Base-by-base conservation (phyloP, 1,140 invertebrate species). In the Drosophila mauritiana region DNA sequence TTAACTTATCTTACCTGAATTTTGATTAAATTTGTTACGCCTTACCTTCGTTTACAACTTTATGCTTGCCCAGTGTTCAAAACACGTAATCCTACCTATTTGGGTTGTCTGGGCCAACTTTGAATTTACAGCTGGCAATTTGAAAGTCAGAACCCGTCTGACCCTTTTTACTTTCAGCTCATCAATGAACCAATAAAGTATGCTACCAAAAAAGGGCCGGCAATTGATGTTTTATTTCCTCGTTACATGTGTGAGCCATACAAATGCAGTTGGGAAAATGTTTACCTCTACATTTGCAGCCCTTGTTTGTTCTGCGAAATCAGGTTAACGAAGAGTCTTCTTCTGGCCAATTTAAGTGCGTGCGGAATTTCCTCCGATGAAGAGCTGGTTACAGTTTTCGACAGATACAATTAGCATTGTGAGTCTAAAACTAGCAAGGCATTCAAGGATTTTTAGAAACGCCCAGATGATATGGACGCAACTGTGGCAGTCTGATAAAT, bases 91-190 rank as follows among this genome's bases (percentile, higher is more conserved):
- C 31, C 63, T 31, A 69, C 64, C 53, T 69, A 58, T 72, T 70
- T 69, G 45, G 34, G 31, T 51, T 51, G 59, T 20, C 64, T 43
- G 43, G 39, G 42, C 27, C n/a, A 73, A 63, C 57, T 40, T 53
- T 12, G 55, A 74, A 55, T 74, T 74, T 55, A 74, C 51, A 74
- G 52, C 49, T 55, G 37, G 34, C 57, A 73, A 74, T 74, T 73
- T 42, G 27, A 15, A 36, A 73, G 68, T 73, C 67, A 73, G 46
- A 36, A 11, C 40, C 40, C 67, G 65, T 70, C 67, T 48, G 67
- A 70, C 57, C 52, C 49, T 73, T 73, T 62, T 53, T 53, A 40
- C 36, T 20, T 54, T 62, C 53, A 20, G 25, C 55, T 73, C 67
- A 73, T 73, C 70, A 73, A 62, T 62, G 49, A 73, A 36, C 56